These are phyloP conservation scores for Rhogogaster chlorosoma DNA, from an alignment of 2,888 invertebrate genomes.

Conservation along the genomic window DNA sequence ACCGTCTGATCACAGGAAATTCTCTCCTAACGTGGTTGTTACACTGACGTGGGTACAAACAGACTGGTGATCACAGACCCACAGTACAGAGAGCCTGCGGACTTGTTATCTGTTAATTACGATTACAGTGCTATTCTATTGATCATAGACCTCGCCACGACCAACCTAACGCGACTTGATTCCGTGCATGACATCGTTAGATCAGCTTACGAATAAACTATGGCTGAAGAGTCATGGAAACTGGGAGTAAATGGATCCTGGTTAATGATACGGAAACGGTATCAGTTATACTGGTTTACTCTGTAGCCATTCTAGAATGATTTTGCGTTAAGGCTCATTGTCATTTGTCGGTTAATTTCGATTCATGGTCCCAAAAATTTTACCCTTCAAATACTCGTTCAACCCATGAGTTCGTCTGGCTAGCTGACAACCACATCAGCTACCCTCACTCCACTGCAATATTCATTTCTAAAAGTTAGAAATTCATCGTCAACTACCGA, in stretches of 20 bases:
- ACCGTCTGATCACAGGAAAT: not conserved
- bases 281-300: not conserved
- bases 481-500: conserved; percentile 16
- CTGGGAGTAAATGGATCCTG: not conserved
- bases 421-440: not conserved
- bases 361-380: not conserved
- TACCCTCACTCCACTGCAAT: not conserved
- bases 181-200: conserved; percentile 9
- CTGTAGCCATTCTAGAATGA: not conserved
- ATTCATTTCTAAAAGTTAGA: not conserved
- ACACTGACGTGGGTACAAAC: not conserved
- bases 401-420: not conserved
- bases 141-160: not conserved
- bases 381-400: not conserved
- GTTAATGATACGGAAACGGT: not conserved
- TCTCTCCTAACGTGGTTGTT: not conserved
- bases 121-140: conserved; percentile 34
- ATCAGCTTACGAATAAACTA: not conserved
- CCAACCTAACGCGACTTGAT: not conserved
- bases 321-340: not conserved
- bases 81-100: not conserved
- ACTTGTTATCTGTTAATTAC: conserved; percentile 1
- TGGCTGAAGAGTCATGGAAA: not conserved
- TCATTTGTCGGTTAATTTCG: not conserved
- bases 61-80: conserved; percentile 19